Conservation (phyloP, 2,113 vertebrate genomes). For the Rhea pennata region DNA sequence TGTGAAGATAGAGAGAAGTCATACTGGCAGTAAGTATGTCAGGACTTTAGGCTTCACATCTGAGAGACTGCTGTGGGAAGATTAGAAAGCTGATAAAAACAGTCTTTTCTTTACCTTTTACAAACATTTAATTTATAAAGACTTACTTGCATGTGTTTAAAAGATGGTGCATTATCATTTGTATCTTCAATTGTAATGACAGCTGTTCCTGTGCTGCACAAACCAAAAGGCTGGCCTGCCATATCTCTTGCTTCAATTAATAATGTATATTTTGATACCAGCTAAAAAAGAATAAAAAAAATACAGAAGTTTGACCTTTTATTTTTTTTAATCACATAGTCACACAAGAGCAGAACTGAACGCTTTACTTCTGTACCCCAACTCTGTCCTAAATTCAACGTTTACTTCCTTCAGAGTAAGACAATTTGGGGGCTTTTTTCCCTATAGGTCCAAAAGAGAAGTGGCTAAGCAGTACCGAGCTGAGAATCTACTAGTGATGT, state of each 20-base stretch:
- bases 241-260: constrained; percentile 83
- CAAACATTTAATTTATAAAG: not conserved
- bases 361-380: not conserved
- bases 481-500: not conserved
- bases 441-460: not conserved
- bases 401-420: not conserved
- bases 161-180: constrained; percentile 88
- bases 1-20: not conserved
- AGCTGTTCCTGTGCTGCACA: constrained; percentile 81
- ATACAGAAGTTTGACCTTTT: not conserved
- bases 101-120: not conserved
- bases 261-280: constrained; percentile 67
- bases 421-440: not conserved
- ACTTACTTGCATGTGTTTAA: constrained; percentile 83
- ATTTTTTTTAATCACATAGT: not conserved
- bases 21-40: not conserved
- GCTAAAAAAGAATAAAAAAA: constrained; percentile 69
- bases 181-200: constrained; percentile 80
- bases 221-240: constrained; percentile 74
- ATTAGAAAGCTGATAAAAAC: not conserved
- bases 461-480: not conserved
- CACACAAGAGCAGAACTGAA: not conserved
- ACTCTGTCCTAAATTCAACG: not conserved
- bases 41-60: not conserved
- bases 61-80: not conserved